Base-by-base conservation (phyloP, 2,797 vertebrate species). In the Enteromius argenteus region DNA sequence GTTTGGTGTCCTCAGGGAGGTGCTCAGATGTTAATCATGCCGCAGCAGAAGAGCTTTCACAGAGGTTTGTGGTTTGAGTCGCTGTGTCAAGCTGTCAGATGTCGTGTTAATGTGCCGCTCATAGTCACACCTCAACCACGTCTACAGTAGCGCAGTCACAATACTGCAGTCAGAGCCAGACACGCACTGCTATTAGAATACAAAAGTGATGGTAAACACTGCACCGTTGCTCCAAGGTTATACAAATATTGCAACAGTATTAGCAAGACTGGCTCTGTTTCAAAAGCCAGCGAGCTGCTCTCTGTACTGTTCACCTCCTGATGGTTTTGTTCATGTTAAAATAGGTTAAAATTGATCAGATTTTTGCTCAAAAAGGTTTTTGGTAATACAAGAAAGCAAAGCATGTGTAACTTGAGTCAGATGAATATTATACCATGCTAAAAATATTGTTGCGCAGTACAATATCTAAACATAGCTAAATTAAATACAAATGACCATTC, bases 1-100 rank as follows among this genome's bases (percentile, higher is more conserved):
- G 39, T 11, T n/a, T 46, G 37, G n/a, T 60, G 58, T 72, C 67
- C 67, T 44, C 9, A 1, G 2, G 53, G 53, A 80, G 58, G 27
- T 14, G 23, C 60, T 81, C 23, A 27, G 23, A 42, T 80, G 39
- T 68, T 80, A 80, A 71, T 56, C 37, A 66, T 8, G 42, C 21
- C 0, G 60, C 62, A 53, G 46, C 2, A 72, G 69, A 72, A 53
- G 46, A 68, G 64, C 23, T 37, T 56, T 80, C 35, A 53, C n/a
- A 6, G 44, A 44, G 35, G 51, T 79, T 27, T 27, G 58, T 8
- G 3, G 60, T 80, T 51, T 67, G 17, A 67, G 58, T 17, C 8
- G 19, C 27, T 30, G 56, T 79, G 30, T 51, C 32, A 10, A 8
- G 14, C 77, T 81, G 67, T 81, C 51, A 42, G 32, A 32, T 3